Evolutionary conservation across 2,113 vertebrate species (phyloP), one percentile per base, ranked within the genome.

Genomic region (Anguilla japonica): DNA sequence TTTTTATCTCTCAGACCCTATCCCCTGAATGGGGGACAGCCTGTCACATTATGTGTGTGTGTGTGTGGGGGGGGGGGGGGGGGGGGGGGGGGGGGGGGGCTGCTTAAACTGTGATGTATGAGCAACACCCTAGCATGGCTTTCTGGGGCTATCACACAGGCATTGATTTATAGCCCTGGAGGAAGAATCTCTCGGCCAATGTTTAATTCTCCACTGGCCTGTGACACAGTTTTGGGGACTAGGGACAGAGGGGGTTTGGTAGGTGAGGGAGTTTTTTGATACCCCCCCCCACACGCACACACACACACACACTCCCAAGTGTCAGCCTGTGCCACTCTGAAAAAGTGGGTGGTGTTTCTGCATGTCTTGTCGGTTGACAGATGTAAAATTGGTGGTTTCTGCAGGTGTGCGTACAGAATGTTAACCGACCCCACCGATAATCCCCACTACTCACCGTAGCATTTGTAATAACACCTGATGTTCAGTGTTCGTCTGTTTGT

Each of bases 81-180:
- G 67, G 67, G 3, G 67, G 67, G 6, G 67, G 8, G 11, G 26
- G 26, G 26, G 26, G n/a, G 9, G 26, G 71, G 26, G n/a, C 26
- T 75, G 22, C 26, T 75, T 75, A 75, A 75, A 75, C 71, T 75
- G 71, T 75, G 71, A 75, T 75, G n/a, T 75, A 75, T 75, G 71
- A 75, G 71, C 71, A 75, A 75, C 71, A 75, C n/a, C 71, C 71
- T 75, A n/a, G 71, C 71, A 9, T 34, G 22, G 26, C n/a, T 75
- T 75, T 75, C 5, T 75, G n/a, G 71, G 11, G 71, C 71, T 75
- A 29, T 34, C 26, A 8, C 71, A 75, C 71, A n/a, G 71, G 71
- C 71, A 75, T 75, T 75, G 71, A 75, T 75, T 75, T 75, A 75
- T 75, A 26, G 26, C 71, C n/a, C 71, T 2, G 71, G 71, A 75